These are phyloP conservation scores for Eledone cirrhosa DNA, from an alignment of 2,888 invertebrate genomes.

Conservation along the genomic window DNA sequence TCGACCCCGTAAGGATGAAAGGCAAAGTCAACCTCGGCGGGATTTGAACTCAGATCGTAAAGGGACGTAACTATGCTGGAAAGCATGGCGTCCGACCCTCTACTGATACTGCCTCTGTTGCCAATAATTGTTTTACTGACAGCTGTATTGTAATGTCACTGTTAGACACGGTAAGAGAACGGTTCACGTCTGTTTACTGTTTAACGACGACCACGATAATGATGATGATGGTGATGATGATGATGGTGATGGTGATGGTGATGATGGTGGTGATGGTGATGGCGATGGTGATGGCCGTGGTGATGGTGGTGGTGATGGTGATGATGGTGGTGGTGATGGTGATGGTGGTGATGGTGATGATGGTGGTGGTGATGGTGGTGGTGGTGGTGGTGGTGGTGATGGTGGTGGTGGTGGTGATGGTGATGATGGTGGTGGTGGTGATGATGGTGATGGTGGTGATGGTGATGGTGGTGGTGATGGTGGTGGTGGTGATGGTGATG, in stretches of 20 bases:
- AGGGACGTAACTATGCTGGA: too few species aligned
- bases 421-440: slow-evolving; percentile 31
- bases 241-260: slow-evolving; percentile 34
- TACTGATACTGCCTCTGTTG: too few species aligned
- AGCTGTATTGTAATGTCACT: too few species aligned
- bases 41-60: too few species aligned
- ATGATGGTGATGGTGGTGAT: slow-evolving; percentile 33
- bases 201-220: background rate
- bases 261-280: slow-evolving; percentile 32
- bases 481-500: slow-evolving; percentile 33
- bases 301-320: slow-evolving; percentile 26
- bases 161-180: too few species aligned
- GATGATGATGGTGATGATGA: slow-evolving; percentile 29
- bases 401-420: slow-evolving; percentile 28
- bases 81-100: too few species aligned
- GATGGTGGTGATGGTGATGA: slow-evolving; percentile 31
- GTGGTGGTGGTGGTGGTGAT: slow-evolving; percentile 33
- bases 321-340: slow-evolving; percentile 31
- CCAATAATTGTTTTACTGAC: too few species aligned
- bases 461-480: slow-evolving; percentile 26
- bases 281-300: slow-evolving; percentile 33
- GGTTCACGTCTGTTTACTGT: too few species aligned
- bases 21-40: too few species aligned
- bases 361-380: slow-evolving; percentile 30
- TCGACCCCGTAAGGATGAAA: too few species aligned